Conservation (phyloP, 1,140 invertebrate species). For the Charaxes varanes region DNA sequence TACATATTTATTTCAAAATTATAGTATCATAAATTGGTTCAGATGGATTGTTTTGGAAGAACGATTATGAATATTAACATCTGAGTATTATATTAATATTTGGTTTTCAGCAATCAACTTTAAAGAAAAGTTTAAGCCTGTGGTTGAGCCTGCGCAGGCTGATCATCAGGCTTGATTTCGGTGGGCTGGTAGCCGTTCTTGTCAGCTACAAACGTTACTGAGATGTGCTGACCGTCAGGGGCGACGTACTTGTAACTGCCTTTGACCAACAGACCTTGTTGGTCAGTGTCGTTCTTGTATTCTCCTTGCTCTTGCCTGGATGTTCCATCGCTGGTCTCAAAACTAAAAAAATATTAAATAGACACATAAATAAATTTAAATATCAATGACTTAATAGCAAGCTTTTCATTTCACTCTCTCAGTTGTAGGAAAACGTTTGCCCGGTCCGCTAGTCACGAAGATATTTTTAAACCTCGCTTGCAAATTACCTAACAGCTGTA, state of each 20-base stretch:
- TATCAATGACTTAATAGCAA: too few relatives aligned
- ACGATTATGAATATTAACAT: too few relatives aligned
- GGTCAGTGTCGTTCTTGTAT: conserved; percentile 75
- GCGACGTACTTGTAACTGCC: conserved; percentile 80
- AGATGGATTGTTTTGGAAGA: too few relatives aligned
- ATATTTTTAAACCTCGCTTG: too few relatives aligned
- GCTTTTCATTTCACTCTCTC: too few relatives aligned
- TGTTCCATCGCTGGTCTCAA: conserved; percentile 81
- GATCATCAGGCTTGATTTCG: conserved; percentile 33
- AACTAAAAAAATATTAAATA: conserved; percentile 50
- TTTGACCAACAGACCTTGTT: conserved; percentile 75
- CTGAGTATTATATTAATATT: conserved; percentile 9
- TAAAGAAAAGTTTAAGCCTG: neutral
- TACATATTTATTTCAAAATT: too few relatives aligned
- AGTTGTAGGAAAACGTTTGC: too few relatives aligned
- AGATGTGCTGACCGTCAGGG: conserved; percentile 78
- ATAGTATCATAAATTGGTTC: too few relatives aligned
- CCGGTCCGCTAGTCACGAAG: too few relatives aligned
- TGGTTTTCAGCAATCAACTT: conserved; percentile 6
- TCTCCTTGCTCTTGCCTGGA: conserved; percentile 77
- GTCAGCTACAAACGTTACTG: conserved; percentile 80
- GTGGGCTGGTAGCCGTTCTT: conserved; percentile 84
- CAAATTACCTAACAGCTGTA: neutral
- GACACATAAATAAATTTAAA: neutral
- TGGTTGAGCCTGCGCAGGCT: conserved; percentile 27